A percentile compares a stretch with the other conserved stretches of the same genome.
Evolutionary conservation across 2,113 vertebrate species (phyloP).

Genomic region (Pelecanoides urinatrix): DNA sequence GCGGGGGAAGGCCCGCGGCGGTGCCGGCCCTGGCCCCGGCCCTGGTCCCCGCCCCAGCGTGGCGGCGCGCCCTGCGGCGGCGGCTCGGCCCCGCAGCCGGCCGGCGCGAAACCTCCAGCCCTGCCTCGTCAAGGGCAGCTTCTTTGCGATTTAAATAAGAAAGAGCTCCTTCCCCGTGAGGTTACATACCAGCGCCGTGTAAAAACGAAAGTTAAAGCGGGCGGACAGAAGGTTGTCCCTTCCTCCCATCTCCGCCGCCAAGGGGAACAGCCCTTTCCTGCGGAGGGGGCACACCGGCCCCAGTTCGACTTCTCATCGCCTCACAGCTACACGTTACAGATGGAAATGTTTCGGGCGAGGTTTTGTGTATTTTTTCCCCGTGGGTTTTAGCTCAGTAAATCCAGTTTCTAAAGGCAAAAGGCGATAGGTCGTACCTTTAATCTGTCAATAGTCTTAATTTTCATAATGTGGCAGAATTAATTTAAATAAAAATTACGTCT

Average conservation of each 20-base stretch:
- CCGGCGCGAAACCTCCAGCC: neutral
- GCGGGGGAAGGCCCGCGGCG: too few relatives aligned
- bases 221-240: neutral
- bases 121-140: neutral
- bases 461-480: neutral
- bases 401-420: neutral
- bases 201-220: constrained; percentile 29
- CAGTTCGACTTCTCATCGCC: fast-evolving
- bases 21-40: too few relatives aligned
- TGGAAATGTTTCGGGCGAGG: neutral
- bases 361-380: neutral
- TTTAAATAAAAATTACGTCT: neutral
- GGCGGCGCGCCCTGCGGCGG: neutral
- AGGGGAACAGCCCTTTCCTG: neutral
- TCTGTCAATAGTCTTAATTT: neutral
- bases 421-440: neutral
- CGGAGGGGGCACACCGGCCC: neutral
- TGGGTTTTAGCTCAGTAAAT: neutral
- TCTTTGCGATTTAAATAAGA: neutral
- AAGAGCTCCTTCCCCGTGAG: neutral
- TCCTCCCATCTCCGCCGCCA: neutral
- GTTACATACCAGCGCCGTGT: neutral
- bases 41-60: too few relatives aligned
- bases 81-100: neutral
- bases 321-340: neutral